Evolutionary conservation across 2,797 vertebrate species (phyloP).

Genomic region (Acrossocheilus fasciatus): DNA sequence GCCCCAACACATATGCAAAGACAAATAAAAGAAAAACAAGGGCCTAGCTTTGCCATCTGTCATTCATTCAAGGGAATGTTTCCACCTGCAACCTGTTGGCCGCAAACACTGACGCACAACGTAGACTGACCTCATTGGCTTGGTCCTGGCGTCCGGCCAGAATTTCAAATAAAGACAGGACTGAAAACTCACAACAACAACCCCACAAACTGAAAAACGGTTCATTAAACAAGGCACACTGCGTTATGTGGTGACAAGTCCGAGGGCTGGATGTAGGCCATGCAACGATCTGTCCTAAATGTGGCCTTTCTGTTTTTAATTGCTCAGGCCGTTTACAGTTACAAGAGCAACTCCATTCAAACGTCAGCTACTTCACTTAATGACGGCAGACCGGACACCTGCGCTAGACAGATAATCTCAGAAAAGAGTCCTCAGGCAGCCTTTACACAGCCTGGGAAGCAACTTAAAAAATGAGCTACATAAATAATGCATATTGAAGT

Average conservation of each 20-base stretch:
- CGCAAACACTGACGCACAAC: conserved; percentile 15
- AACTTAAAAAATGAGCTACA: not conserved
- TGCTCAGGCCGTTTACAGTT: conserved; percentile 44
- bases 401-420: not conserved
- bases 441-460: not conserved
- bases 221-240: conserved; percentile 30
- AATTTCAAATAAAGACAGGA: conserved; percentile 17
- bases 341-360: conserved; percentile 27
- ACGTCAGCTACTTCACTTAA: conserved; percentile 21
- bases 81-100: conserved; percentile 78
- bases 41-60: conserved; percentile 76
- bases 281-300: conserved; percentile 20
- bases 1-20: conserved; percentile 62
- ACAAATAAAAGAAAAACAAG: conserved; percentile 65
- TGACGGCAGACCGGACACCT: conserved; percentile 18
- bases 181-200: conserved; percentile 10
- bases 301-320: conserved; percentile 50
- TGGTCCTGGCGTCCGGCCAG: not conserved
- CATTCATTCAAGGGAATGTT: conserved; percentile 67
- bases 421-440: not conserved
- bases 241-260: conserved; percentile 7
- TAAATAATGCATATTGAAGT: not conserved
- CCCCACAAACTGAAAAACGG: conserved; percentile 5
- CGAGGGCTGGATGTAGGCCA: conserved; percentile 29
- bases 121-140: conserved; percentile 25